Evolutionary conservation across 2,113 vertebrate genomes (phyloP), one percentile per base, ranked within the genome.

Genomic region (Channa argus): DNA sequence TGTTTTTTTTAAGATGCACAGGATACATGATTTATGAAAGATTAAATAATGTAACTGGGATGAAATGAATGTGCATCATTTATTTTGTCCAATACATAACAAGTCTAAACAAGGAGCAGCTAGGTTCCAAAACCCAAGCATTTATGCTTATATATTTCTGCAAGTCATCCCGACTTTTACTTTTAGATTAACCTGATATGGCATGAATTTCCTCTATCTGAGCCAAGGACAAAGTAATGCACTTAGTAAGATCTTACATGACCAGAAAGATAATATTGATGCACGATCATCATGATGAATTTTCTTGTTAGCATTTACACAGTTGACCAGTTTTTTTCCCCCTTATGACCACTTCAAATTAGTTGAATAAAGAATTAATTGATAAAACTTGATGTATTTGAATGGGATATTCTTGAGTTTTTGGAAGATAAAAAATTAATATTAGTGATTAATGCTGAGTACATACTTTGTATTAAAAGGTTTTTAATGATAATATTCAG

Each of bases 11-110:
- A 86, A 82, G 70, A 82, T 47, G 56, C 36, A 6, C 66, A 69
- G 38, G 58, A 77, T 85, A 63, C 79, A 75, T 74, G 54, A 92
- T 87, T 83, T 84, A 86, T 79, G 55, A 77, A 82, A 80, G 44
- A 76, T 76, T 66, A 80, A 88, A 87, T 85, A 82, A 89, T 77
- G 64, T 77, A 88, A 77, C 49, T 84, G 54, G 53, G 44, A 82
- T 71, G 49, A 83, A 84, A 85, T 65, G 2, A 79, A 85, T 80
- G 60, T 72, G 74, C 15, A 76, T 82, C n/a, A 2, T 72, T 70
- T 71, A 63, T 38, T 47, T 37, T 46, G 15, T 61, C 38, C 62
- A 74, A 70, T 47, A 67, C 37, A 44, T 15, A 70, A 58, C 63
- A 60, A 38, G 24, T 74, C 50, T 49, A 45, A 33, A 79, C 46